Evolutionary conservation across 2,888 invertebrate species (phyloP), one percentile per base, ranked within the genome.

Genomic region (Agrilus mali): DNA sequence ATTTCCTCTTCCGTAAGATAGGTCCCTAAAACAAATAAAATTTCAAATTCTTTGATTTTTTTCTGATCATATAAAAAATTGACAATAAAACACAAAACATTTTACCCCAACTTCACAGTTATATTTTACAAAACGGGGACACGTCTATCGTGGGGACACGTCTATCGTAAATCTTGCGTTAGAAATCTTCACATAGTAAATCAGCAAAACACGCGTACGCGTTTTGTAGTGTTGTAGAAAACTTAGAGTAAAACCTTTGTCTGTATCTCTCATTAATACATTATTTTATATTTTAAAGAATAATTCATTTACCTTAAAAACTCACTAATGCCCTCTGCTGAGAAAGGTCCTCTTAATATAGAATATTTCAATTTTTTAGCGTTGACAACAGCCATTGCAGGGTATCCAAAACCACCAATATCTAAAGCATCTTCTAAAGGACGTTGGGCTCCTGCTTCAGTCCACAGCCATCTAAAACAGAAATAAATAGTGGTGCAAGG

Each of bases 381-480:
- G 68, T 95, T 98, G 44, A 97, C 83, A 14, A 93, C 94, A 6
- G 94, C 95, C 84, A 99, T 84, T 1, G 97, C 96, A 2, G 98
- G 98, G 67, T 98, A 98, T 8, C 98, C 98, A 67, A 98, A 98
- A 6, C 81, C 98, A 49, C 98, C 98, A 52, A 98, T 85, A 61
- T 93, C 97, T 32, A 99, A 66, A 0, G 90, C 79, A 49, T 82
- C 81, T 64, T 98, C 98, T 14, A 98, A 64, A 0, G 81, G 77
- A 0, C 73, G 64, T 65, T 98, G 96, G 2, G 84, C 75, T 8
- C 82, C 87, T 35, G 92, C 96, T 65, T 97, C 96, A 2, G 88
- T 69, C 98, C 98, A 98, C 10, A 89, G 72, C 95, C 96, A 97
- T 47, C 79, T 79, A 54, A 13, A 57, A 20, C 14, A 27, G 5